Base-by-base conservation (phyloP, 2,888 invertebrate genomes). In the Euphydryas editha region DNA sequence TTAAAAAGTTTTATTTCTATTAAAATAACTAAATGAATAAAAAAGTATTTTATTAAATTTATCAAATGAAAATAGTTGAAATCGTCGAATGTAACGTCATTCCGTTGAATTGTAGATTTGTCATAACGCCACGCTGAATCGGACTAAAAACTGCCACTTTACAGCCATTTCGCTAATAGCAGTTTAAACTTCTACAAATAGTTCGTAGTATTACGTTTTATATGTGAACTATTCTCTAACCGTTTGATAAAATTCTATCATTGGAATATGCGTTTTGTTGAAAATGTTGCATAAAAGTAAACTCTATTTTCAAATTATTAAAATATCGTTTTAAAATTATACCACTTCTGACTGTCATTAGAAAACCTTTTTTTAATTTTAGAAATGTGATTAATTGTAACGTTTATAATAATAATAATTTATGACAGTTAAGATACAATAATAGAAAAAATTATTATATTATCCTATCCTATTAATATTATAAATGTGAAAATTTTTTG, bases 191-290 rank as follows among this genome's bases (percentile, higher is more conserved):
- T 73, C 70, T 73, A 75, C 75, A 77, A 78, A 78, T 78, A 78
- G 79, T 79, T 81, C 78, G 78, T 78, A 76, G 77, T 76, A 76
- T 80, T 81, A 76, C 76, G 74, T 77, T 78, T 67, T 68, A 49
- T 65, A 62, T 59, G 73, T 70, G 72, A 62, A 55, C 7, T 73
- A 70, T 56, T 62, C 54, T 49, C 67, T 65, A 65, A 66, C n/a
- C 63, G 55, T 60, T 66, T 61, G 70, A 72, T 71, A 67, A 21
- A 18, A 10, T 49, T 57, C 56, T 49, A 51, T 47, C 20, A 6
- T 24, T 39, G 37, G 42, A 59, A 42, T 44, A 42, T 30, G 30
- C 8, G 4, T 30, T 30, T 30, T 30, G 21, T 20, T 15, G 15
- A 39, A 1, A 39, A 39, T 10, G 8, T 13, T 39, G 11, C 13